These are phyloP conservation scores for Notolabrus celidotus DNA, from an alignment of 2,797 vertebrate genomes.

Conservation along the genomic window DNA sequence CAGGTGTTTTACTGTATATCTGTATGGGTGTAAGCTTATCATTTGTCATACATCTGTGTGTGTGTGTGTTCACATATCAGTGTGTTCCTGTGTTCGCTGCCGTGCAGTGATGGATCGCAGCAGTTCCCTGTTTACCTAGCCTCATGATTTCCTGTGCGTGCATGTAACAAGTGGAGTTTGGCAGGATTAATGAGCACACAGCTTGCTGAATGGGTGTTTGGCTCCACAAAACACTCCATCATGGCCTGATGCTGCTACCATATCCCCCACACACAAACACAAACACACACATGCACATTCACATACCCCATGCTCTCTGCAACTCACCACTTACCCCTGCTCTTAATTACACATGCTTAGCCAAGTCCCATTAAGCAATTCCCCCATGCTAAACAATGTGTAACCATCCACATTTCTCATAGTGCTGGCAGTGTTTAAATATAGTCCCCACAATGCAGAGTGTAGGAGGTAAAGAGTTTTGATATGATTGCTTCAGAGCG, in stretches of 20 bases:
- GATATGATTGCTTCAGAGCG: constrained; percentile 56
- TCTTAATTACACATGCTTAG: constrained; percentile 87
- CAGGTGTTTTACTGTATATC: constrained; percentile 31
- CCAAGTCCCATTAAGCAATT: constrained; percentile 84
- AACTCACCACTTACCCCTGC: constrained; percentile 78
- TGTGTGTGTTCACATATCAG: constrained; percentile 49
- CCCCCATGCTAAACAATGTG: constrained; percentile 76
- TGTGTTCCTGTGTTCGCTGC: constrained; percentile 62
- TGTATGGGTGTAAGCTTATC: constrained; percentile 44
- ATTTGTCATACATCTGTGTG: constrained; percentile 39
- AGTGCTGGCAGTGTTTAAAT: constrained; percentile 63
- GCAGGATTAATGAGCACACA: constrained; percentile 98
- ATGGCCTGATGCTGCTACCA: constrained; percentile 89
- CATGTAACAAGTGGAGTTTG: constrained; percentile 97
- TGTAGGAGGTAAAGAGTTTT: constrained; percentile 68
- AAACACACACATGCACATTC: constrained; percentile 33
- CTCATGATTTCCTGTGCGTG: constrained; percentile 95
- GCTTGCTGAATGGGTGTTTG: constrained; percentile 97
- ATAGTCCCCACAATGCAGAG: constrained; percentile 47
- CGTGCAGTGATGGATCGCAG: constrained; percentile 90
- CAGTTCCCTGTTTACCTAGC: constrained; percentile 94
- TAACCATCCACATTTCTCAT: constrained; percentile 75
- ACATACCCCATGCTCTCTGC: constrained; percentile 61
- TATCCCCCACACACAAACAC: constrained; percentile 58
- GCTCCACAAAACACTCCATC: constrained; percentile 94